Evolutionary conservation across 2,113 vertebrate genomes (phyloP).

Genomic region (Mobula hypostoma): DNA sequence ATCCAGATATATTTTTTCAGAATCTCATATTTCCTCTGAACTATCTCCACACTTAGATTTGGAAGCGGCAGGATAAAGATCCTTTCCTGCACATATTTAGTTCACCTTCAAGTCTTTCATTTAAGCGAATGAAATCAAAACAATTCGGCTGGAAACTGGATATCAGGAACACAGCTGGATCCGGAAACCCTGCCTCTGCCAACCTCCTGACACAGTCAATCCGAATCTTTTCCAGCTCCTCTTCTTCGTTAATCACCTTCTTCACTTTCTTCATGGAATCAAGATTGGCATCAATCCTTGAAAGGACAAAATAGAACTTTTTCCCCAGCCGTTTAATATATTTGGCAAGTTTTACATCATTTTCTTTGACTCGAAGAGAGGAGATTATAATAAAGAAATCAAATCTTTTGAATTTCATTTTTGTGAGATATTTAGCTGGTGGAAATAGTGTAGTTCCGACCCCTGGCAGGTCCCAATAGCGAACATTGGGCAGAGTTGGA

Average conservation of each 20-base stretch:
- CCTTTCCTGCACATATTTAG: too few relatives aligned
- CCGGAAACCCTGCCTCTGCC: too few relatives aligned
- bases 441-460: background rate
- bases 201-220: too few relatives aligned
- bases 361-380: conserved; percentile 44
- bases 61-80: too few relatives aligned
- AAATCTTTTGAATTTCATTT: conserved; percentile 44
- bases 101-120: too few relatives aligned
- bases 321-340: conserved; percentile 47
- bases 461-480: conserved; percentile 12
- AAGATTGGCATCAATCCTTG: conserved; percentile 43
- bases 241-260: conserved; percentile 38
- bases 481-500: background rate
- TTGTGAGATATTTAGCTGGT: background rate
- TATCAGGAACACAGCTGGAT: too few relatives aligned
- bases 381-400: conserved; percentile 58
- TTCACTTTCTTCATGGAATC: background rate
- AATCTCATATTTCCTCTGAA: too few relatives aligned
- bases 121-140: too few relatives aligned
- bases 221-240: too few relatives aligned
- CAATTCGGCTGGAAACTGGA: too few relatives aligned
- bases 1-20: too few relatives aligned
- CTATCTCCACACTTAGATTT: too few relatives aligned
- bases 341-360: conserved; percentile 47
- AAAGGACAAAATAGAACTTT: conserved; percentile 48